A percentile compares a stretch with the other conserved stretches of the same genome.
phyloP scores from a whole-genome alignment of 2,797 vertebrate species.

The Neoniphon sammara region DNA sequence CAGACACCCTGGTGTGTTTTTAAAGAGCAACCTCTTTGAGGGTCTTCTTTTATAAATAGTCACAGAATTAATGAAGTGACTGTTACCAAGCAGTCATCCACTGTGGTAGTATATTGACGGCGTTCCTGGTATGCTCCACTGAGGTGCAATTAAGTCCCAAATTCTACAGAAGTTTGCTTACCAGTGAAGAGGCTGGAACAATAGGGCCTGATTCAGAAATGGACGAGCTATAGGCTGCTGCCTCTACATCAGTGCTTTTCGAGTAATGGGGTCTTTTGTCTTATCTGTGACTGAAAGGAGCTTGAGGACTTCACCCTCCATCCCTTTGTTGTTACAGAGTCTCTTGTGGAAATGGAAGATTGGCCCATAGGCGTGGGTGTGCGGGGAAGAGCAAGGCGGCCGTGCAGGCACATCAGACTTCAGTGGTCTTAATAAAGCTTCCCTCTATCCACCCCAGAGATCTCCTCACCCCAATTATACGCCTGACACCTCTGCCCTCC shows the following conservation, averaged over 20 bases:
- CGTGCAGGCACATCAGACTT: slow-evolving; percentile 66
- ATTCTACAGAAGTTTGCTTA: background rate
- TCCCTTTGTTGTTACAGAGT: slow-evolving; percentile 74
- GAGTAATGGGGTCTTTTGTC: slow-evolving; percentile 69
- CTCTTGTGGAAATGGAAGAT: slow-evolving; percentile 70
- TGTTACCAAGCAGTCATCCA: background rate
- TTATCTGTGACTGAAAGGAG: slow-evolving; percentile 65
- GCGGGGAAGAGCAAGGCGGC: slow-evolving; percentile 58
- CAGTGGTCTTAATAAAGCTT: slow-evolving; percentile 82
- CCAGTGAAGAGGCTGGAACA: slow-evolving; percentile 23
- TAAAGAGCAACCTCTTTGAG: background rate
- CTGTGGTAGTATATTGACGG: background rate
- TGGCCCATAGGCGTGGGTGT: slow-evolving; percentile 62
- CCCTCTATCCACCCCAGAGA: slow-evolving; percentile 76
- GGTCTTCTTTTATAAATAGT: background rate
- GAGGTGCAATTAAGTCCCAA: background rate
- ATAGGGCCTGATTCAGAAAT: slow-evolving; percentile 32
- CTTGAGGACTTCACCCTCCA: slow-evolving; percentile 71
- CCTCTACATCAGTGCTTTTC: slow-evolving; percentile 51
- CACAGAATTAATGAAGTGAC: background rate
- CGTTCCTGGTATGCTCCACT: background rate
- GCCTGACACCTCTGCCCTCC: slow-evolving; percentile 74
- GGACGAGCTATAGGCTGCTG: slow-evolving; percentile 36
- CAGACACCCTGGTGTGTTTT: too few species aligned
- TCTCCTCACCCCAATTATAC: slow-evolving; percentile 85